Conservation (phyloP, 2,797 vertebrate species). For the Macrochelys suwanniensis region DNA sequence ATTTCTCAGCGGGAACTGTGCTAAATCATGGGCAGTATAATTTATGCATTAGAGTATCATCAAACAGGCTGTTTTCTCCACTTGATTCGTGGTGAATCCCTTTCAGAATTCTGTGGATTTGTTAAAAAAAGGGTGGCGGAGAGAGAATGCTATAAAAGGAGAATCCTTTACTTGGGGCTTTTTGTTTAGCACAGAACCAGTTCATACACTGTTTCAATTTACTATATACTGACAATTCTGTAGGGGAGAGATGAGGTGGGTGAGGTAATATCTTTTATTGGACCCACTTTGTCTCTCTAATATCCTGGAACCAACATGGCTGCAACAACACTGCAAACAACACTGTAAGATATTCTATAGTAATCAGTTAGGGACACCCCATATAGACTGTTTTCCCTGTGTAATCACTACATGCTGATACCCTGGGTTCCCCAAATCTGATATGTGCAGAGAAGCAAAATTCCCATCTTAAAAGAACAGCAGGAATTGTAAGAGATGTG, state of each 20-base stretch:
- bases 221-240: not conserved
- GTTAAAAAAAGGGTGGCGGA: not conserved
- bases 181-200: not conserved
- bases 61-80: not conserved
- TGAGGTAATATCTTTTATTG: too few species aligned
- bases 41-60: not conserved
- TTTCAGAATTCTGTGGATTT: not conserved
- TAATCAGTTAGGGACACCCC: not conserved
- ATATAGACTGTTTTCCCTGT: not conserved
- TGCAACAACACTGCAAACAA: too few species aligned
- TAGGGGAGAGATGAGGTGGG: not conserved
- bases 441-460: not conserved
- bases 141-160: not conserved
- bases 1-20: slow-evolving; percentile 4
- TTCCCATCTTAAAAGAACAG: not conserved
- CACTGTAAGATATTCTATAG: too few species aligned
- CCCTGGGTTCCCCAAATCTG: not conserved
- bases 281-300: too few species aligned
- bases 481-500: not conserved
- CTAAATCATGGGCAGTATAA: not conserved
- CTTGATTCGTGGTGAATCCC: not conserved
- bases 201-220: not conserved
- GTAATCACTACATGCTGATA: not conserved
- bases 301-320: too few species aligned
- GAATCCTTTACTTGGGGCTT: not conserved